Percentiles rank a stretch among this genome's conserved stretches.
These are phyloP conservation scores for Caenorhabditis sinica DNA, from an alignment of 2,888 invertebrate species.

Conservation along the genomic window DNA sequence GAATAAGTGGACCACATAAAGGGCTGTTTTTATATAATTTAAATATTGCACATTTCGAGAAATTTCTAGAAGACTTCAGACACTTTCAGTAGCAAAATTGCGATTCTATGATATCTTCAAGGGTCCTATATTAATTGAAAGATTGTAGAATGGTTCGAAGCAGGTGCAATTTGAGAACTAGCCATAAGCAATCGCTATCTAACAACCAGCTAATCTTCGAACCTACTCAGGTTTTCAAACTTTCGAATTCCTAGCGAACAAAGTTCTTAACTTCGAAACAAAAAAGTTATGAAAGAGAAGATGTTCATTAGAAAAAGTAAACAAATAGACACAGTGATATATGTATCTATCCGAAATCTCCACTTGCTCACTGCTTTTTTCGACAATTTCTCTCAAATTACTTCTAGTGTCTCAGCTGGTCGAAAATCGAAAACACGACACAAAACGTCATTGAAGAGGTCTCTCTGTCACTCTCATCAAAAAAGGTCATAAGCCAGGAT, in stretches of 20 bases:
- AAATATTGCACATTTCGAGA: too few relatives aligned
- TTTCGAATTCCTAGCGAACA: neutral
- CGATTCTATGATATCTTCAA: too few relatives aligned
- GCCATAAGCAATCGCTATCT: neutral
- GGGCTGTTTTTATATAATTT: too few relatives aligned
- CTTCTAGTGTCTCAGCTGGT: conserved; percentile 57
- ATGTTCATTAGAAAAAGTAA: conserved; percentile 26
- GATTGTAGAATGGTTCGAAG: too few relatives aligned
- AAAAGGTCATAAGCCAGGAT: conserved; percentile 30
- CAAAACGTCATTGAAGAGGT: conserved; percentile 53
- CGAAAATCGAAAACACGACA: conserved; percentile 56
- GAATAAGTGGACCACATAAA: too few relatives aligned
- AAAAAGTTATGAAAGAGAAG: neutral
- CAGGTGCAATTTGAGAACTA: too few relatives aligned
- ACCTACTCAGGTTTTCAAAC: neutral
- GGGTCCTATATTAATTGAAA: too few relatives aligned
- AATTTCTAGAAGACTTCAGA: too few relatives aligned
- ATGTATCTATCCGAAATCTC: conserved; percentile 20
- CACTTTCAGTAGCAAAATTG: too few relatives aligned
- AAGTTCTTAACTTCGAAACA: neutral
- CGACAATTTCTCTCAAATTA: conserved; percentile 61
- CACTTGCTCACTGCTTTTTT: conserved; percentile 43
- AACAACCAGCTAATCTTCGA: neutral
- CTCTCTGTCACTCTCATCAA: conserved; percentile 13
- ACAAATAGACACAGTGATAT: conserved; percentile 22